These are phyloP conservation scores for Laupala kohalensis DNA, from an alignment of 1,140 invertebrate genomes.

Conservation along the genomic window DNA sequence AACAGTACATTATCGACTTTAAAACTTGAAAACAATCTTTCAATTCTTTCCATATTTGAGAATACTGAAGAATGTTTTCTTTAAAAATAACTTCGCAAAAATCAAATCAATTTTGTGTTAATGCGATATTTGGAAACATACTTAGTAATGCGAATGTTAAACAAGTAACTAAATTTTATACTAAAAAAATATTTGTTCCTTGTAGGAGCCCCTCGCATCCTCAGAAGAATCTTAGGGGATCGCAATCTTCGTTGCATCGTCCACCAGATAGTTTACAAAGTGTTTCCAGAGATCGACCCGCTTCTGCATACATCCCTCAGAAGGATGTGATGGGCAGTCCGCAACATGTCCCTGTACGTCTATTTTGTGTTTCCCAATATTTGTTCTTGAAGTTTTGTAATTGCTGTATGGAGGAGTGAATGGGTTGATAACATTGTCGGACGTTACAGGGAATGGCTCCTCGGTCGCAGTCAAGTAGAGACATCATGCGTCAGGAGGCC, in stretches of 20 bases:
- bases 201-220: slow-evolving; percentile 8
- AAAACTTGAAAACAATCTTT: too few relatives aligned
- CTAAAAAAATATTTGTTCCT: too few relatives aligned
- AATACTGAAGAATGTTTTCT: too few relatives aligned
- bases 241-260: slow-evolving; percentile 36
- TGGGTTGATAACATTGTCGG: background rate
- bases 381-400: background rate
- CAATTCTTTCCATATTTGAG: too few relatives aligned
- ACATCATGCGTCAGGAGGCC: slow-evolving; percentile 53
- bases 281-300: slow-evolving; percentile 32
- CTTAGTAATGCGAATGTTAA: too few relatives aligned
- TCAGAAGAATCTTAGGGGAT: slow-evolving; percentile 28
- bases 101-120: background rate
- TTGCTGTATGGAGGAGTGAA: too few relatives aligned
- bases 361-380: background rate
- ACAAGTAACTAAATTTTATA: too few relatives aligned
- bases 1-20: too few relatives aligned
- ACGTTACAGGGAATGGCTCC: slow-evolving; percentile 24
- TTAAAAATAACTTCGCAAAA: too few relatives aligned
- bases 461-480: slow-evolving; percentile 37
- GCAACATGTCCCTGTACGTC: background rate
- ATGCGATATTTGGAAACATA: too few relatives aligned
- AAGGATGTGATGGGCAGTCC: background rate
- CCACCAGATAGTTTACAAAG: slow-evolving; percentile 23
- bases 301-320: slow-evolving; percentile 39